Evolutionary conservation across 2,888 invertebrate genomes (phyloP), one percentile per base, ranked within the genome.

Genomic region (Clunio marinus): DNA sequence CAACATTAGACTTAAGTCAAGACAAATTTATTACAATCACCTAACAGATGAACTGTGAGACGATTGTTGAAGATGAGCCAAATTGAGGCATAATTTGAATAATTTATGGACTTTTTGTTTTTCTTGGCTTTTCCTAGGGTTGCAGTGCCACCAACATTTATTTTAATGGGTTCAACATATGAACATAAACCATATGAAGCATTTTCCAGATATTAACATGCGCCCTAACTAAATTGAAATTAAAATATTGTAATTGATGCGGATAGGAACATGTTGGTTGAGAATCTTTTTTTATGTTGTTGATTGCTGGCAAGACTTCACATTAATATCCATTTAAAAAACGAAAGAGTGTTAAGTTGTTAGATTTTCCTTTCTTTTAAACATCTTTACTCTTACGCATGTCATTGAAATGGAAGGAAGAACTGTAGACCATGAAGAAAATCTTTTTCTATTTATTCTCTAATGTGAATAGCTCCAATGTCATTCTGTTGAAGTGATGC

Each of bases 81-180:
- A n/a, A n/a, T n/a, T n/a, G n/a, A n/a, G n/a, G n/a, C n/a, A n/a
- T n/a, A n/a, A n/a, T n/a, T n/a, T n/a, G n/a, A n/a, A n/a, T n/a
- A n/a, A n/a, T n/a, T n/a, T n/a, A n/a, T n/a, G n/a, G n/a, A n/a
- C n/a, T n/a, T n/a, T n/a, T n/a, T n/a, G n/a, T n/a, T n/a, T n/a
- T n/a, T n/a, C n/a, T n/a, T n/a, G n/a, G n/a, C n/a, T n/a, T 22
- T 22, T 17, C 22, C 22, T 7, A 22, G 51, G 51, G 51, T 51
- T 51, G 51, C 32, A n/a, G n/a, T 65, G 63, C 46, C 45, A 65
- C 45, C 25, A 65, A 65, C 45, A 65, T 65, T 65, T 22, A 51
- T 8, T 51, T 51, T 65, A 65, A 65, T 65, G 63, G 63, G 46
- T 65, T 25, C 8, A 45, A 46, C 13, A 65, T 65, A 46, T 65